Evolutionary conservation across 2,888 invertebrate species (phyloP).

Genomic region (Mythimna impura): DNA sequence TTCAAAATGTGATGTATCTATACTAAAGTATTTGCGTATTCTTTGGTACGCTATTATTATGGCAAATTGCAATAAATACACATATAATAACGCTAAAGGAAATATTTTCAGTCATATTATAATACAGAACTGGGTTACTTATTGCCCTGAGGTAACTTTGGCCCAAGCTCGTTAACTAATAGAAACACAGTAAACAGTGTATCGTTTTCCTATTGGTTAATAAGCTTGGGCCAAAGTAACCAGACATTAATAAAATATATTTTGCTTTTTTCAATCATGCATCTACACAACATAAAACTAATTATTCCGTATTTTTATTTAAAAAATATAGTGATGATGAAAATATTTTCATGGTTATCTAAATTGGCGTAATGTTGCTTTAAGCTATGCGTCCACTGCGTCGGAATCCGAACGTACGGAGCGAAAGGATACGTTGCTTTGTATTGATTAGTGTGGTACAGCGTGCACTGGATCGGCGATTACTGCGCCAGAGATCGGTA

Average conservation of each 20-base stretch:
- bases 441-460: no score
- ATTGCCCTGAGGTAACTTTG: no score
- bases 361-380: background rate
- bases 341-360: no score
- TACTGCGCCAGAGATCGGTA: no score
- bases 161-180: no score
- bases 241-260: slow-evolving; percentile 7
- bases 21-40: slow-evolving; percentile 31
- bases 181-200: no score
- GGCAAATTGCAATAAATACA: slow-evolving; percentile 48
- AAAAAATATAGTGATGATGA: slow-evolving; percentile 9
- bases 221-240: no score
- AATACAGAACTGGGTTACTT: slow-evolving; percentile 7
- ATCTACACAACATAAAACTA: slow-evolving; percentile 19
- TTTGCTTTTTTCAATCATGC: slow-evolving; percentile 37
- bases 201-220: no score
- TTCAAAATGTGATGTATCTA: slow-evolving; percentile 29
- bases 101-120: slow-evolving; percentile 14
- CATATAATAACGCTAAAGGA: slow-evolving; percentile 3
- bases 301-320: slow-evolving; percentile 15
- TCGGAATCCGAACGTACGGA: no score
- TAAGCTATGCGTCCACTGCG: no score
- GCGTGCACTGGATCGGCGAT: no score
- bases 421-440: no score
- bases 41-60: slow-evolving; percentile 57